A percentile compares a stretch with the other conserved stretches of the same genome.
These are phyloP conservation scores for Kradibia gibbosae DNA, from an alignment of 1,140 invertebrate species.

Conservation along the genomic window DNA sequence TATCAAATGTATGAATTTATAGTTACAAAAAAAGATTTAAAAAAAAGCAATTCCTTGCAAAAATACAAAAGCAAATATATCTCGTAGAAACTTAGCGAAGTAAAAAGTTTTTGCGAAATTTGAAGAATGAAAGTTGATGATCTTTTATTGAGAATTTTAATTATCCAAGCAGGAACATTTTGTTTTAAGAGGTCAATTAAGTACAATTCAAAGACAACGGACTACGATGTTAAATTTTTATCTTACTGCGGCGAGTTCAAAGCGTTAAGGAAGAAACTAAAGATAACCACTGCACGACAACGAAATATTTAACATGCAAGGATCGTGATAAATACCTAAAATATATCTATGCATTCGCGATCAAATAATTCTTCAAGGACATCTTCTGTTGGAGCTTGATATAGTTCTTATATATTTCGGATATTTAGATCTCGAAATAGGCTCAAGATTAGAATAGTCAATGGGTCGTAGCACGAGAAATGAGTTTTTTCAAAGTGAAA, in stretches of 20 bases:
- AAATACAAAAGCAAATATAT: neutral
- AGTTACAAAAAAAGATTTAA: conserved; percentile 20
- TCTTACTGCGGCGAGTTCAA: conserved; percentile 38
- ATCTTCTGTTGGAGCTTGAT: neutral
- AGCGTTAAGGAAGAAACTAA: neutral
- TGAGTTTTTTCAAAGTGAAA: neutral
- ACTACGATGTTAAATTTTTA: conserved; percentile 22
- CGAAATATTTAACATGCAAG: conserved; percentile 49
- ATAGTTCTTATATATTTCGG: neutral
- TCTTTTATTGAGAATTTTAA: conserved; percentile 45
- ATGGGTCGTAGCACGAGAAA: neutral
- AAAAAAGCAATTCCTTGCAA: conserved; percentile 20
- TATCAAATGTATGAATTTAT: too few species aligned
- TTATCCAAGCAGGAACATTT: conserved; percentile 34
- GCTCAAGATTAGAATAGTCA: neutral
- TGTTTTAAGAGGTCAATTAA: conserved; percentile 43
- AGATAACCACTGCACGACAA: conserved; percentile 1
- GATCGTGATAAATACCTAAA: conserved; percentile 60
- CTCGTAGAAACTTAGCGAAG: neutral
- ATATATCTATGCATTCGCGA: conserved; percentile 61
- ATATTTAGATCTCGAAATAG: neutral
- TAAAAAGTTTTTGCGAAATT: conserved; percentile 19
- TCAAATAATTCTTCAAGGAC: conserved; percentile 49
- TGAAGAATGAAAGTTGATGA: conserved; percentile 25
- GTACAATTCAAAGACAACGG: conserved; percentile 21